phyloP scores from a whole-genome alignment of 1,140 invertebrate species.

The Drosophila bocqueti region DNA sequence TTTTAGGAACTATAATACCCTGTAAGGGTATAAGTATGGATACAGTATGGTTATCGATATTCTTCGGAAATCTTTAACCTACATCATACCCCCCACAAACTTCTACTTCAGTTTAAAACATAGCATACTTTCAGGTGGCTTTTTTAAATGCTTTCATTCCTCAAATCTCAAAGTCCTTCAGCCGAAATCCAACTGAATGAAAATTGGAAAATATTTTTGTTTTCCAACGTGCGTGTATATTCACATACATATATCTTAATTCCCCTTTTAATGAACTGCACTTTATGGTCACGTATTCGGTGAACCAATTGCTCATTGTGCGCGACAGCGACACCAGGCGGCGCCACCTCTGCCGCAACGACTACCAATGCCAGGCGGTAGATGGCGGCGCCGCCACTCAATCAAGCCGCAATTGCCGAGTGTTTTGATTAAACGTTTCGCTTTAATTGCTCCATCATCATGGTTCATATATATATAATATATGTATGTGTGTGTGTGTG shows the following conservation, averaged over 20 bases:
- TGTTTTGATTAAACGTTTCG: constrained; percentile 52
- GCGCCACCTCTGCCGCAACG: constrained; percentile 7
- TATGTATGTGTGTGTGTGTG: background rate
- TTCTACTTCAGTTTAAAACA: too few species aligned
- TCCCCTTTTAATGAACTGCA: constrained; percentile 8
- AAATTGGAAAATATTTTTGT: constrained; percentile 3
- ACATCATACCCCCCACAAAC: too few species aligned
- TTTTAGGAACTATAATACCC: too few species aligned
- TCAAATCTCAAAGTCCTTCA: background rate
- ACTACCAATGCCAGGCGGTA: constrained; percentile 9
- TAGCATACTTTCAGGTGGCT: background rate
- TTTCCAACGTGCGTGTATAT: background rate
- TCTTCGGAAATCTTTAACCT: too few species aligned
- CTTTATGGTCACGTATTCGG: constrained; percentile 9
- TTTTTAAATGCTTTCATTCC: background rate
- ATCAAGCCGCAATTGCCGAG: constrained; percentile 26
- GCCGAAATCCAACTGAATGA: background rate
- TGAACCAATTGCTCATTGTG: constrained; percentile 11
- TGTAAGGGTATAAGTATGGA: too few species aligned
- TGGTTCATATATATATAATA: background rate
- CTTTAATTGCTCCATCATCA: constrained; percentile 64
- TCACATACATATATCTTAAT: background rate
- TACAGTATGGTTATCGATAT: too few species aligned
- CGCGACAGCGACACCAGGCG: constrained; percentile 5
- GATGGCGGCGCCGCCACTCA: constrained; percentile 31